phyloP scores from a whole-genome alignment of 2,888 invertebrate genomes.

The Dynastes maya region DNA sequence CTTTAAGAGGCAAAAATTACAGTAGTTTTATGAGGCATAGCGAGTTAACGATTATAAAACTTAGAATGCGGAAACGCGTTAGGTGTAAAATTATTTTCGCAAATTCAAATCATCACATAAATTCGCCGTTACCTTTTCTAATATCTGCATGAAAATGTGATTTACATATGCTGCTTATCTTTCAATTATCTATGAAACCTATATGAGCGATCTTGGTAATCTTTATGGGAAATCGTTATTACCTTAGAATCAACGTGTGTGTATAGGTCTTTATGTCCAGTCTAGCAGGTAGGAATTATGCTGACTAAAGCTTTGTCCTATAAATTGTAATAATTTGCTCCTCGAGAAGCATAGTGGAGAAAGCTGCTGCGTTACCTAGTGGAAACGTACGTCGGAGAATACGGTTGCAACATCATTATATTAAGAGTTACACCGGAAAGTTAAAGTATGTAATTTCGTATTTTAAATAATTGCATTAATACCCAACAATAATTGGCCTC shows the following conservation, averaged over 20 bases:
- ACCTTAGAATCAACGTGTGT: background rate
- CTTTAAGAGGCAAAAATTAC: too few relatives aligned
- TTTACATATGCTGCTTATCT: too few relatives aligned
- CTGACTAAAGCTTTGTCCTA: background rate
- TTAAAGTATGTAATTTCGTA: slow-evolving; percentile 39
- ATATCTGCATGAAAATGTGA: too few relatives aligned
- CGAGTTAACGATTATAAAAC: too few relatives aligned
- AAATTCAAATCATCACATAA: too few relatives aligned
- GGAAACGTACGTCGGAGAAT: background rate
- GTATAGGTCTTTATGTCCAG: background rate
- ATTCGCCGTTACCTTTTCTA: too few relatives aligned
- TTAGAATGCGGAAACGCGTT: too few relatives aligned
- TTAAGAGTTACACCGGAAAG: slow-evolving; percentile 16
- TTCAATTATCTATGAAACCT: too few relatives aligned
- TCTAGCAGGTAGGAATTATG: background rate
- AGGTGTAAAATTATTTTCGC: too few relatives aligned
- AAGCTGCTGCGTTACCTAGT: background rate
- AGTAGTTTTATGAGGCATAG: too few relatives aligned
- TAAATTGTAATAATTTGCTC: slow-evolving; percentile 15
- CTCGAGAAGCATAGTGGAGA: slow-evolving; percentile 3
- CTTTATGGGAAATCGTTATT: too few relatives aligned
- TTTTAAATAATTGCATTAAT: slow-evolving; percentile 47
- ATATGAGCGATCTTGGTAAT: too few relatives aligned
- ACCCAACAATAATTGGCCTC: slow-evolving; percentile 35
- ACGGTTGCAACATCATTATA: slow-evolving; percentile 32